phyloP scores from a whole-genome alignment of 2,113 vertebrate species.

The Picathartes gymnocephalus region DNA sequence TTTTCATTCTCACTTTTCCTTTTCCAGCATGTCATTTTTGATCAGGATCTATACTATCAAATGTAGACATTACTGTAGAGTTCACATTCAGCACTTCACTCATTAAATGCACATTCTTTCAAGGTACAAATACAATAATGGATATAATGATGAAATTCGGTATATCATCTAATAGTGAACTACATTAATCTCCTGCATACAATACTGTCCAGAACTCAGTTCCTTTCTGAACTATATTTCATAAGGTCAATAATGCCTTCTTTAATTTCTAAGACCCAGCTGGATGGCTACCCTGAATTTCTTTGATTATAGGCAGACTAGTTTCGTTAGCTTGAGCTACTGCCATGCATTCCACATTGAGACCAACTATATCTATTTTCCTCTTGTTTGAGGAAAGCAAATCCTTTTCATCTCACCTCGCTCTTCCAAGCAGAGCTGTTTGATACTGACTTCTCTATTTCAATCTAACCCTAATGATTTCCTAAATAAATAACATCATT shows the following conservation, averaged over 20 bases:
- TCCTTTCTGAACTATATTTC: background rate
- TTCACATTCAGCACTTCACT: background rate
- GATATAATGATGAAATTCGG: slow-evolving; percentile 3
- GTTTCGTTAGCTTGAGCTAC: background rate
- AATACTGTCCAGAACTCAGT: background rate
- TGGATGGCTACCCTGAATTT: background rate
- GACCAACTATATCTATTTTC: background rate
- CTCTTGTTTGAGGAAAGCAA: background rate
- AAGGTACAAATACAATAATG: background rate
- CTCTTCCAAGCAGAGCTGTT: background rate
- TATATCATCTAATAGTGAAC: background rate
- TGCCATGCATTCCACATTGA: background rate
- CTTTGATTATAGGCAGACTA: background rate
- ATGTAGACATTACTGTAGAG: background rate
- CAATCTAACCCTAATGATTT: slow-evolving; percentile 3
- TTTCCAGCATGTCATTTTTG: slow-evolving; percentile 17
- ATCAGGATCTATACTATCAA: background rate
- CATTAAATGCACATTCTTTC: slow-evolving; percentile 22
- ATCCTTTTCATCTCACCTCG: background rate
- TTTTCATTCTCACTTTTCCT: slow-evolving; percentile 19
- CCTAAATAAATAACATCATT: slow-evolving; percentile 11
- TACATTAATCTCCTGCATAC: background rate
- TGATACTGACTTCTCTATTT: background rate
- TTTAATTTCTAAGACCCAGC: slow-evolving; percentile 1
- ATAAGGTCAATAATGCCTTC: background rate